Base-by-base conservation (phyloP, 2,797 vertebrate species). In the Pitangus sulphuratus region DNA sequence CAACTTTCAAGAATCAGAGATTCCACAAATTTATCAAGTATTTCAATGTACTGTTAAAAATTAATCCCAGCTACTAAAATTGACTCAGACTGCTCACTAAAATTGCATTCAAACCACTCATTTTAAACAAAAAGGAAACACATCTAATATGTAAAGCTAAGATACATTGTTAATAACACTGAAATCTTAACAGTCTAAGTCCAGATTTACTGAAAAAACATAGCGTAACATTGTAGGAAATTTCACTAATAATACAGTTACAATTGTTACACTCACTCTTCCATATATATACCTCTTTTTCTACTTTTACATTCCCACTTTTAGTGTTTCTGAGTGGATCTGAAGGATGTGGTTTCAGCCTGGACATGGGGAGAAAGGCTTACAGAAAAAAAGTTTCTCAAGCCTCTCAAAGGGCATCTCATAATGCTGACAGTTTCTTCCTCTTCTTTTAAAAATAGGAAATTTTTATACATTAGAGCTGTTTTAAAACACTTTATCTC, bases 351-450 rank as follows among this genome's bases (percentile, higher is more conserved):
- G 19, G 12, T 58, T 84, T 65, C 42, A 81, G 5, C 11, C 15
- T 35, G 22, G 11, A 20, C 4, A 10, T 14, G 3, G 15, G 24
- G 11, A 62, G 14, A 54, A 61, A 65, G 8, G 13, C 7, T 77
- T 60, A 33, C 6, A 80, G 22, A 3, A 15, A 89, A 8, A 40
- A 7, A 11, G 5, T 68, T 82, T 68, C 25, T 31, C 12, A 94
- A 7, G 10, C 1, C 10, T 12, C 48, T 64, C 0, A 0, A 12
- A 30, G 9, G 7, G 16, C 80, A 31, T 12, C 62, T 20, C 12
- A 44, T 20, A 14, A 39, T 22, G 21, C 11, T 85, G 12, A 44
- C 6, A 20, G 3, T 42, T 79, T 71, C 25, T 71, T 76, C 19
- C 10, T 68, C 11, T 37, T 71, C 8, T 69, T 78, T 84, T 76